Evolutionary conservation across 2,888 invertebrate species (phyloP), one percentile per base, ranked within the genome.

Genomic region (Drosophila phalerata): DNA sequence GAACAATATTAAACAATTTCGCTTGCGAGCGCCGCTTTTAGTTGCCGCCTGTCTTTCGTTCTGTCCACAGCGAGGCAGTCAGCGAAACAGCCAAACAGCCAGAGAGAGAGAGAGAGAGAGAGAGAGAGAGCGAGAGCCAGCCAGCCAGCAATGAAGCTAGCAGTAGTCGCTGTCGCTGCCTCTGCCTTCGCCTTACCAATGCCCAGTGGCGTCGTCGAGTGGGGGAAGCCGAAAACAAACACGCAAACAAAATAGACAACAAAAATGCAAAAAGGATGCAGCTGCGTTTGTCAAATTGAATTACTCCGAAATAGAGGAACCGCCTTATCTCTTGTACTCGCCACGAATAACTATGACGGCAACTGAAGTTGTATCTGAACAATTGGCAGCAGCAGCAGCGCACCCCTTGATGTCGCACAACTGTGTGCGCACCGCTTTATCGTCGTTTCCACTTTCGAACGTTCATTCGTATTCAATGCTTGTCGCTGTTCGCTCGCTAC

Each of bases 11-110:
- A 77, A 77, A 77, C 69, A 77, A 77, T 77, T 77, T 77, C 60
- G 77, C 63, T 74, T 55, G 77, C 71, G 77, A 77, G 71, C 68
- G 78, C 77, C 78, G 74, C 72, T 79, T 82, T 83, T 81, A 83
- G 83, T 83, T 79, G 83, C 85, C 83, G 83, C 85, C 83, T 85
- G 83, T 83, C 85, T 83, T 85, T 81, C 83, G 85, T 82, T 82
- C 82, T 85, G 85, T 82, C 83, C 85, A 83, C 79, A 79, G 79
- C 79, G 73, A 79, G 79, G 79, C 79, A 79, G 79, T 79, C 85
- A 82, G 82, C 85, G 63, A 82, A 82, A 82, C 81, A 82, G 75
- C 77, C 75, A 78, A 30, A 30, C 9, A 30, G 30, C 60, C 73
- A 73, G 34, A 37, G 37, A 37, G 37, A 30, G 58, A 77, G n/a